Evolutionary conservation across 2,797 vertebrate genomes (phyloP).

Genomic region (Poeciliopsis presidionis): DNA sequence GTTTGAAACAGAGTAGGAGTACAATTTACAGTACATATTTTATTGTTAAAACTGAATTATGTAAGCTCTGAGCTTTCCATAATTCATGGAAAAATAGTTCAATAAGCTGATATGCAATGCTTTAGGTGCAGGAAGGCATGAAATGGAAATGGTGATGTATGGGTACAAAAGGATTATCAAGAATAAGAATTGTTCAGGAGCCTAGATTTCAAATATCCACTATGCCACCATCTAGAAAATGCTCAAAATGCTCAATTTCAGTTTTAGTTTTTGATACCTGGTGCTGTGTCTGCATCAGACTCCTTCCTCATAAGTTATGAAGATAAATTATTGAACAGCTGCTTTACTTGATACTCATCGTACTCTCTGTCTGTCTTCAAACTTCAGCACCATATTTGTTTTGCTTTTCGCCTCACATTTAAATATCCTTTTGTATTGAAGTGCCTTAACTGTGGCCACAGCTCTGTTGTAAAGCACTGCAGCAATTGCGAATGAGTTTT

Average conservation of each 20-base stretch:
- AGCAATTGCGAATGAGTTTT: conserved; percentile 47
- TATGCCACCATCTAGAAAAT: background rate
- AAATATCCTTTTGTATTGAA: conserved; percentile 71
- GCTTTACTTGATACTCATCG: background rate
- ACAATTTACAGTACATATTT: background rate
- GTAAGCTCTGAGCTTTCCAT: background rate
- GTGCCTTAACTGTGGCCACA: conserved; percentile 79
- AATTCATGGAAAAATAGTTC: background rate
- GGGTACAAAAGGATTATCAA: background rate
- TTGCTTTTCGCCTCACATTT: conserved; percentile 40
- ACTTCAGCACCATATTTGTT: conserved; percentile 31
- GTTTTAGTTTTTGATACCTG: background rate
- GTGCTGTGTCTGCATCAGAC: background rate
- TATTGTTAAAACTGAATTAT: too few relatives aligned
- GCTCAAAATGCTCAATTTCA: background rate
- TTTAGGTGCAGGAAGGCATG: background rate
- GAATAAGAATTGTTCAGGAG: background rate
- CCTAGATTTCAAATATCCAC: background rate
- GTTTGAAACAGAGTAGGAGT: background rate
- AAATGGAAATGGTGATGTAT: background rate
- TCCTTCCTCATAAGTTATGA: background rate
- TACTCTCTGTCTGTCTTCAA: conserved; percentile 25
- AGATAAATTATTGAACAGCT: background rate
- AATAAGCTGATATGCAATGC: background rate
- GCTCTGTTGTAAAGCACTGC: conserved; percentile 60